These are phyloP conservation scores for Leptura quadrifasciata DNA, from an alignment of 2,888 invertebrate genomes.

Conservation along the genomic window DNA sequence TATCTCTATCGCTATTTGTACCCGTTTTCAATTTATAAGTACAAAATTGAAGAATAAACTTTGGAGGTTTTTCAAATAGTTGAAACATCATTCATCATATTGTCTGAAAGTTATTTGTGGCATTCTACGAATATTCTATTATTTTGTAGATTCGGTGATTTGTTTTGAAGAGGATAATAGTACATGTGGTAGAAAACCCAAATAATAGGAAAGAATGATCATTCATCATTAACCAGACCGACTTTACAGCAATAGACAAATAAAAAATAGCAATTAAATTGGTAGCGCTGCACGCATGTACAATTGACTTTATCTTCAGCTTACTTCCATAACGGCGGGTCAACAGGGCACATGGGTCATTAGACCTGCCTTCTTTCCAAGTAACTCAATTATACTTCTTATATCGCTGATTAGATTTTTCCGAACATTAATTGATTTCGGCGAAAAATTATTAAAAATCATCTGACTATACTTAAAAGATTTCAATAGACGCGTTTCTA, in stretches of 20 bases:
- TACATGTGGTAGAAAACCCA: too few relatives aligned
- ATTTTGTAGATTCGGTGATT: too few relatives aligned
- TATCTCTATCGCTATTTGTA: too few relatives aligned
- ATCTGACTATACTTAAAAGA: not conserved
- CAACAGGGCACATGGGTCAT: conserved; percentile 21
- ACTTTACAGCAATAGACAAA: not conserved
- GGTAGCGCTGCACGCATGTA: not conserved
- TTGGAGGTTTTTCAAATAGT: too few relatives aligned
- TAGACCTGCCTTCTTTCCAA: conserved; percentile 15
- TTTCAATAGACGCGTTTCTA: not conserved
- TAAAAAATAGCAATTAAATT: conserved; percentile 13
- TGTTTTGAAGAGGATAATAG: too few relatives aligned
- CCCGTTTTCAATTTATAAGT: too few relatives aligned
- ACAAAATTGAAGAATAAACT: too few relatives aligned
- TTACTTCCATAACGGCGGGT: conserved; percentile 20
- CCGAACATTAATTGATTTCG: conserved; percentile 5
- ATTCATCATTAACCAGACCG: too few relatives aligned
- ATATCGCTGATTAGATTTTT: not conserved
- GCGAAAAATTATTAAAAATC: not conserved
- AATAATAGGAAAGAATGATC: too few relatives aligned
- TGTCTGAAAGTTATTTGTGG: too few relatives aligned
- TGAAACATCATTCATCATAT: too few relatives aligned
- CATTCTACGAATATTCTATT: too few relatives aligned
- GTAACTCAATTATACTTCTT: not conserved
- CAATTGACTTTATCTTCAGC: conserved; percentile 2